Conservation (phyloP, 2,797 vertebrate genomes). For the Brachyalestes nurse region DNA sequence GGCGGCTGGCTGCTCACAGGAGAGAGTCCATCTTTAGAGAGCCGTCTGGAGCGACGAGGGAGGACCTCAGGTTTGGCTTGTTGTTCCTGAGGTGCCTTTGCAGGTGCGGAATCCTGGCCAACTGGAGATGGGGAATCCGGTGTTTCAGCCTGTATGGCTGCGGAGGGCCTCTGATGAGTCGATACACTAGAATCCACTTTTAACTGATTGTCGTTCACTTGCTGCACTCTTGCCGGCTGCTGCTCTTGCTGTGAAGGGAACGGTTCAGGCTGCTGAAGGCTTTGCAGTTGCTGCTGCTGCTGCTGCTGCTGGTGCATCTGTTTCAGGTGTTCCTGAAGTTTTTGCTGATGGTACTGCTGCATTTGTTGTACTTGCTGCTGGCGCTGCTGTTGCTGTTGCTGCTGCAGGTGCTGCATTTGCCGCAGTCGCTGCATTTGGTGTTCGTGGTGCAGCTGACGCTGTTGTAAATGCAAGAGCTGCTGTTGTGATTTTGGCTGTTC, state of each 20-base stretch:
- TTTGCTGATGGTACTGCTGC: slow-evolving; percentile 60
- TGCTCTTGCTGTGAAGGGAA: slow-evolving; percentile 71
- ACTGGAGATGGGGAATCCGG: slow-evolving; percentile 58
- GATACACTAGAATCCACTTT: slow-evolving; percentile 63
- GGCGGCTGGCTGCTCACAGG: slow-evolving; percentile 66
- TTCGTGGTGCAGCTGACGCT: slow-evolving; percentile 51
- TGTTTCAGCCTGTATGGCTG: slow-evolving; percentile 77
- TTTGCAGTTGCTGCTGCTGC: slow-evolving; percentile 57
- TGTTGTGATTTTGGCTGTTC: slow-evolving; percentile 69
- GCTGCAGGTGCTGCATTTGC: slow-evolving; percentile 72
- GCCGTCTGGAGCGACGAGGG: slow-evolving; percentile 88
- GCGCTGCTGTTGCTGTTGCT: slow-evolving; percentile 61
- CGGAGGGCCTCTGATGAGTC: slow-evolving; percentile 68
- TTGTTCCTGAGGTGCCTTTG: slow-evolving; percentile 54
- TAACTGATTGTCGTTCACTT: slow-evolving; percentile 48
- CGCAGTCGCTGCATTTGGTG: slow-evolving; percentile 83
- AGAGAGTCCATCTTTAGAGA: slow-evolving; percentile 91
- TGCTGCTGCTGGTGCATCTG: slow-evolving; percentile 68
- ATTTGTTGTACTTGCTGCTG: slow-evolving; percentile 84
- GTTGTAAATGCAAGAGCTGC: slow-evolving; percentile 80
- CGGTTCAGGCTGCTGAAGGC: slow-evolving; percentile 40
- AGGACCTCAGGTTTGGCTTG: slow-evolving; percentile 69
- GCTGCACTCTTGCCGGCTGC: slow-evolving; percentile 47
- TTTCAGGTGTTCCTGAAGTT: slow-evolving; percentile 54
- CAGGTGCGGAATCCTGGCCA: slow-evolving; percentile 67